phyloP scores from a whole-genome alignment of 2,797 vertebrate species.

The Crypturellus tataupa region DNA sequence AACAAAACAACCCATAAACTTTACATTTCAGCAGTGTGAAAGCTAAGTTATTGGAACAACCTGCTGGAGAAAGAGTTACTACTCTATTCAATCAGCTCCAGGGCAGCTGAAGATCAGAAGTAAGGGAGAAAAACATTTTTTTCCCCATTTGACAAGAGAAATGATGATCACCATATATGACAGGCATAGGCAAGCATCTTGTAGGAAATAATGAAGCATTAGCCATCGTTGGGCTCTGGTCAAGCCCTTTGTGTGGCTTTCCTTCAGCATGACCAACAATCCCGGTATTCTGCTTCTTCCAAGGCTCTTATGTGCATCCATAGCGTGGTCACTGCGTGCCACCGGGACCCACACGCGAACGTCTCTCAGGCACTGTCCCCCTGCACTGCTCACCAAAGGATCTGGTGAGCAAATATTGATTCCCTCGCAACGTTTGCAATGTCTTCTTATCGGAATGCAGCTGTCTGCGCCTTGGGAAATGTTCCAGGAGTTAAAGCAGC shows the following conservation, averaged over 20 bases:
- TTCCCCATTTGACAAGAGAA: not conserved
- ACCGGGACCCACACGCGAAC: too few relatives aligned
- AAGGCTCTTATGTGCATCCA: not conserved
- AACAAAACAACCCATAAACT: not conserved
- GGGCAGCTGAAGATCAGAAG: not conserved
- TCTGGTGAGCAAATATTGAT: not conserved
- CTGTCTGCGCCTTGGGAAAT: not conserved
- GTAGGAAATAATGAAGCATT: not conserved
- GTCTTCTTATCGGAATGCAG: not conserved
- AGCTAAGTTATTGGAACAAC: not conserved
- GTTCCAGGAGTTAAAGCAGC: not conserved
- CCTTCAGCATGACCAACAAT: not conserved
- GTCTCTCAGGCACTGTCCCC: not conserved
- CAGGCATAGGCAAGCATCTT: not conserved
- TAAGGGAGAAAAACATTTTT: not conserved
- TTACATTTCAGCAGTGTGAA: not conserved
- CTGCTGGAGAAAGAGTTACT: not conserved
- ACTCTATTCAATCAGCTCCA: not conserved
- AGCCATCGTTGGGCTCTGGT: not conserved
- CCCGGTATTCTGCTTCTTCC: not conserved
- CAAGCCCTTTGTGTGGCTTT: not conserved
- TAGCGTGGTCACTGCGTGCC: not conserved
- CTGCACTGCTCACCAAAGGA: not conserved
- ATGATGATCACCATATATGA: not conserved
- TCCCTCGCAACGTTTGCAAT: too few relatives aligned